A percentile compares a stretch with the other conserved stretches of the same genome.
These are phyloP conservation scores for Paradisaea rubra DNA, from an alignment of 2,113 vertebrate species.

Conservation along the genomic window DNA sequence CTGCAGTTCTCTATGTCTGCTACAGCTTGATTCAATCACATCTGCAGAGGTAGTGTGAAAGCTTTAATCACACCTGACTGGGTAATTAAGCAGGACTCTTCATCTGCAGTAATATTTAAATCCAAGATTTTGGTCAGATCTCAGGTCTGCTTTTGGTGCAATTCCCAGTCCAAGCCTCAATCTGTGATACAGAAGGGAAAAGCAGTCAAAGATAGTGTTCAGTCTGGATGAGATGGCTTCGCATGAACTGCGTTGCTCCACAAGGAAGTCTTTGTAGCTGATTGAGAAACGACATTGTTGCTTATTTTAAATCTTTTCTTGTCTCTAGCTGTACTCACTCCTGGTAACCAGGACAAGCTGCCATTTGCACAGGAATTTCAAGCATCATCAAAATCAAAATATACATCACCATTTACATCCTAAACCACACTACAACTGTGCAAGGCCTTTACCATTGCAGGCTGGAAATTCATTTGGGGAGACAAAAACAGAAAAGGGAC, in stretches of 20 bases:
- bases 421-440: not conserved
- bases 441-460: not conserved
- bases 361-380: not conserved
- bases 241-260: not conserved
- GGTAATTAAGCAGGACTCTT: not conserved
- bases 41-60: not conserved
- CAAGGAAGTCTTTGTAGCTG: not conserved
- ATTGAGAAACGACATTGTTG: not conserved
- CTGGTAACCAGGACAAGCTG: not conserved
- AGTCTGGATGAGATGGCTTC: not conserved
- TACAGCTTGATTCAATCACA: not conserved
- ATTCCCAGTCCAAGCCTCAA: not conserved
- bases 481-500: not conserved
- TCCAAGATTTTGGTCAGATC: not conserved
- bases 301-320: not conserved
- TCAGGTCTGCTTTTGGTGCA: not conserved
- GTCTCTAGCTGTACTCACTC: not conserved
- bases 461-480: not conserved
- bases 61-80: not conserved
- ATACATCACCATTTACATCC: not conserved
- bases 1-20: not conserved
- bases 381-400: not conserved
- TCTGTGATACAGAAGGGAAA: not conserved
- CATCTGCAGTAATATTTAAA: not conserved
- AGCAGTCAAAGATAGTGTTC: not conserved